Evolutionary conservation across 2,797 vertebrate genomes (phyloP).

Genomic region (Pelobates cultripes): DNA sequence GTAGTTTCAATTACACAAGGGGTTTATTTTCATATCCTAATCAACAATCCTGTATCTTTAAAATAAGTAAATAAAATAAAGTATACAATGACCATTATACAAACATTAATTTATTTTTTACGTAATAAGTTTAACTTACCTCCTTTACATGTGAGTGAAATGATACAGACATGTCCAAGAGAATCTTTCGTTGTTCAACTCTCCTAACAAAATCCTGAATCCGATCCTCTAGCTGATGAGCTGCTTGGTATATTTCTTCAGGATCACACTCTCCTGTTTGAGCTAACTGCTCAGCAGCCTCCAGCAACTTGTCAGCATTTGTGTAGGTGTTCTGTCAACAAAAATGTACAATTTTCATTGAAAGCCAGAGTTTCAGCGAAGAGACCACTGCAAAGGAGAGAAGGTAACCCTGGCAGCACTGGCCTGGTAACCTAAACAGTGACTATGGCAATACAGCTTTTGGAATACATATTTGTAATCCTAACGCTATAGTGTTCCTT

Average conservation of each 20-base stretch:
- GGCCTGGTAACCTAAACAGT: too few species aligned
- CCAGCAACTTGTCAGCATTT: conserved; percentile 94
- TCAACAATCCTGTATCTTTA: too few species aligned
- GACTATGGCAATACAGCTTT: too few species aligned
- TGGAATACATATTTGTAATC: too few species aligned
- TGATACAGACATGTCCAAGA: conserved; percentile 97
- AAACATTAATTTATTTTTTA: too few species aligned
- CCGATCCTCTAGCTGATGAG: conserved; percentile 94
- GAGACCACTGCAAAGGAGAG: neutral
- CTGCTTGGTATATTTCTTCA: conserved; percentile 97
- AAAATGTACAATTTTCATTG: neutral
- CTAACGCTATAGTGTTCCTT: too few species aligned
- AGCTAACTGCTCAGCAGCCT: conserved; percentile 95
- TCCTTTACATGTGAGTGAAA: conserved; percentile 98
- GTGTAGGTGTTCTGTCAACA: conserved; percentile 93
- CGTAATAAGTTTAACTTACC: conserved; percentile 70
- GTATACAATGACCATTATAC: too few species aligned
- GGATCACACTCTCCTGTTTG: conserved; percentile 98
- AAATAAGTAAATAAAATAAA: too few species aligned
- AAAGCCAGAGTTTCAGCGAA: neutral
- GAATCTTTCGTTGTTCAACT: conserved; percentile 94
- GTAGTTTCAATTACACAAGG: too few species aligned
- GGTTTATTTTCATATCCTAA: too few species aligned
- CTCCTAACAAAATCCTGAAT: conserved; percentile 97
- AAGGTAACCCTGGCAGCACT: neutral